Conservation (phyloP, 2,888 invertebrate species). For the Chrysotoxum bicinctum region DNA sequence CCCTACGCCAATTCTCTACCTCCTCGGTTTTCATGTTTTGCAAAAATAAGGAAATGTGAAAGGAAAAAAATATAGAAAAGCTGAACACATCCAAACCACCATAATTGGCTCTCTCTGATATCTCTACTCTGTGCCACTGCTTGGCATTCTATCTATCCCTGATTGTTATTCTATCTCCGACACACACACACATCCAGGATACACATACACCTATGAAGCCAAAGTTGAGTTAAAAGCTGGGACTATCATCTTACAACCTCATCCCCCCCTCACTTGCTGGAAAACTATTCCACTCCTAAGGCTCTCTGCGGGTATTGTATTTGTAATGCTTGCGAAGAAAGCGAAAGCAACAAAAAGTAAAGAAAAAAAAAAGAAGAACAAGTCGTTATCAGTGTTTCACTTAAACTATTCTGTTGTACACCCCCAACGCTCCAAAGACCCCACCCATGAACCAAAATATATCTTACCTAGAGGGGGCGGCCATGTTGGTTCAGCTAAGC, state of each 20-base stretch:
- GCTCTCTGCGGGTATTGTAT: neutral
- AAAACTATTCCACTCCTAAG: constrained; percentile 28
- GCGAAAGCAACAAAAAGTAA: neutral
- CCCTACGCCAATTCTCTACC: neutral
- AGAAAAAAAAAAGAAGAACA: constrained; percentile 16
- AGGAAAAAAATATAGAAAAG: constrained; percentile 36
- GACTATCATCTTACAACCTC: constrained; percentile 5
- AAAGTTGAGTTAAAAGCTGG: neutral
- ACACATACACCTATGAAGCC: neutral
- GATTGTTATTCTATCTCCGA: neutral
- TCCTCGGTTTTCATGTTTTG: neutral
- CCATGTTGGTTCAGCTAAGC: neutral
- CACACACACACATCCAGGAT: neutral
- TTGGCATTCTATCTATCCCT: constrained; percentile 28
- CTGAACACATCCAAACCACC: constrained; percentile 45
- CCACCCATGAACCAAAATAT: constrained; percentile 20
- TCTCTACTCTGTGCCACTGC: neutral
- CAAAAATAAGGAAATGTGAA: neutral
- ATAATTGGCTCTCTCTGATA: constrained; percentile 57
- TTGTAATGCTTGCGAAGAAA: neutral
- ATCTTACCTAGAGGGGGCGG: constrained; percentile 43
- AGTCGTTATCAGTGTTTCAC: constrained; percentile 69
- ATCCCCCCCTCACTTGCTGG: neutral
- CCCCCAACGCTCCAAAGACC: neutral
- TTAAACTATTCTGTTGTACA: constrained; percentile 51